Conservation (phyloP, 2,888 invertebrate genomes). For the Trichacis sp. region DNA sequence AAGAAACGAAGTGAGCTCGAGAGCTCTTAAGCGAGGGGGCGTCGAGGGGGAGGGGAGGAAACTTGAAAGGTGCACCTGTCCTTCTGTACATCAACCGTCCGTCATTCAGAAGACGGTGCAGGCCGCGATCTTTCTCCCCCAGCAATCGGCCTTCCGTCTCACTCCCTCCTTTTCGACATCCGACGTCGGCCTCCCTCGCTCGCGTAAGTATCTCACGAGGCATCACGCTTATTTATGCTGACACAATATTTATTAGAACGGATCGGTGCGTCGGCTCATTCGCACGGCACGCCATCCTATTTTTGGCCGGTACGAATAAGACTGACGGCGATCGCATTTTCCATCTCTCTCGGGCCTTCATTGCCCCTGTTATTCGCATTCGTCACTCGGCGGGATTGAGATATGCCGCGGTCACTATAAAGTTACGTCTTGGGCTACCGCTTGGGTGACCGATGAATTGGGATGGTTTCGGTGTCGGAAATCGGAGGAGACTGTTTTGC, state of each 20-base stretch:
- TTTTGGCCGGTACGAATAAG: slow-evolving; percentile 32
- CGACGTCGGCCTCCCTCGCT: slow-evolving; percentile 25
- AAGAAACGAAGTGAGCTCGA: slow-evolving; percentile 2
- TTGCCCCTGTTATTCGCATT: slow-evolving; percentile 19
- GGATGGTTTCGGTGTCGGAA: too few species aligned
- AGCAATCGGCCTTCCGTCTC: not conserved
- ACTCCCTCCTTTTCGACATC: slow-evolving; percentile 16
- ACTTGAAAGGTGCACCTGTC: slow-evolving; percentile 60
- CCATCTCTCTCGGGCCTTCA: slow-evolving; percentile 1
- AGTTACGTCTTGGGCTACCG: slow-evolving; percentile 1
- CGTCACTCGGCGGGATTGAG: slow-evolving; percentile 34
- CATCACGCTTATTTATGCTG: slow-evolving; percentile 67
- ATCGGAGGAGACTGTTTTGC: too few species aligned
- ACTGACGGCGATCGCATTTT: slow-evolving; percentile 23
- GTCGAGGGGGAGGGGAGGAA: slow-evolving; percentile 12
- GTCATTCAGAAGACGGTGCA: slow-evolving; percentile 40
- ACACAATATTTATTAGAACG: slow-evolving; percentile 69
- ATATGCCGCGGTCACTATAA: slow-evolving; percentile 14
- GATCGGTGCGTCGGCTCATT: slow-evolving; percentile 64
- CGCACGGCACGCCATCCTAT: slow-evolving; percentile 44
- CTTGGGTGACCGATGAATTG: too few species aligned
- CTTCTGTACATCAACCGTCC: slow-evolving; percentile 63
- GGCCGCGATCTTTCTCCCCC: slow-evolving; percentile 28
- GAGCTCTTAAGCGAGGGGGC: slow-evolving; percentile 7
- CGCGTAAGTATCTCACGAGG: slow-evolving; percentile 46